These are phyloP conservation scores for Delia radicum DNA, from an alignment of 1,140 invertebrate genomes.

Conservation along the genomic window DNA sequence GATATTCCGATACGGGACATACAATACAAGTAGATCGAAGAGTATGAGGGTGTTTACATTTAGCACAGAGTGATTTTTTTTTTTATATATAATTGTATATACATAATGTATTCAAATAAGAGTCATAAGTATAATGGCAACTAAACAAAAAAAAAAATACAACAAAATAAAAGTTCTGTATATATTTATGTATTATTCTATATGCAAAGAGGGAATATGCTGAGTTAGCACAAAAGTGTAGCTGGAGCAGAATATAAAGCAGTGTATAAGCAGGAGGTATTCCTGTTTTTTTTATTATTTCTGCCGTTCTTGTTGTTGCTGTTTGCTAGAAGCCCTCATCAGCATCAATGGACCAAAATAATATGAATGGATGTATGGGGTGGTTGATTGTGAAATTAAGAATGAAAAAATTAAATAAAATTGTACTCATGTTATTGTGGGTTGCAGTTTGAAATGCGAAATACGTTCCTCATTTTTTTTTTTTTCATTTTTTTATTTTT, in stretches of 20 bases:
- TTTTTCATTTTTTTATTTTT: not conserved
- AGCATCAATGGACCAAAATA: slow-evolving; percentile 56
- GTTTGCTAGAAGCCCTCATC: slow-evolving; percentile 12
- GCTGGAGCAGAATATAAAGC: not conserved
- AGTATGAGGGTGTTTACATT: slow-evolving; percentile 22
- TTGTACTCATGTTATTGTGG: slow-evolving; percentile 28
- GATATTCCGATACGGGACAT: slow-evolving; percentile 25
- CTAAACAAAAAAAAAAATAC: not conserved
- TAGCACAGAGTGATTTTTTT: not conserved
- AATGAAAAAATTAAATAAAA: slow-evolving; percentile 14
- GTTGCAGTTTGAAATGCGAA: slow-evolving; percentile 33
- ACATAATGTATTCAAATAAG: slow-evolving; percentile 13
- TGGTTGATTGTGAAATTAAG: slow-evolving; percentile 4
- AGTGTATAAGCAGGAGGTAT: slow-evolving; percentile 17
- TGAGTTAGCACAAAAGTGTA: not conserved
- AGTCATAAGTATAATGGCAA: slow-evolving; percentile 20
- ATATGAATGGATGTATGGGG: slow-evolving; percentile 43
- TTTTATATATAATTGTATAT: not conserved
- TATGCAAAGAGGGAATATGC: not conserved
- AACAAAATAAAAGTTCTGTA: not conserved
- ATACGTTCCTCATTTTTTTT: not conserved
- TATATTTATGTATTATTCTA: no score
- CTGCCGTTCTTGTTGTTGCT: not conserved
- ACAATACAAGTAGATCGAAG: not conserved
- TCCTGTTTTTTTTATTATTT: not conserved